These are phyloP conservation scores for Sarcophaga variegata DNA, from an alignment of 2,888 invertebrate species.

Conservation along the genomic window DNA sequence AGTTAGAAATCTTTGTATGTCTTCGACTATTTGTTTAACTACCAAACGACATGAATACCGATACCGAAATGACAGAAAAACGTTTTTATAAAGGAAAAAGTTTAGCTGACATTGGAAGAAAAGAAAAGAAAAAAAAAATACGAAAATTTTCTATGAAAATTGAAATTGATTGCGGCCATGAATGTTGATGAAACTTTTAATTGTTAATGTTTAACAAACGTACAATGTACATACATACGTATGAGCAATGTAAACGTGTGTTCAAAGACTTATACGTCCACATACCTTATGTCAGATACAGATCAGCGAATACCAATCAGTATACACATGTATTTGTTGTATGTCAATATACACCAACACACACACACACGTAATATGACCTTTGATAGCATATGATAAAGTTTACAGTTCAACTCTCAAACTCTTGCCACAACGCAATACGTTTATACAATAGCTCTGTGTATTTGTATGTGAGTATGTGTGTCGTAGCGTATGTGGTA, in stretches of 20 bases:
- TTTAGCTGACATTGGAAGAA: conserved; percentile 45
- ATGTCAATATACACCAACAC: background rate
- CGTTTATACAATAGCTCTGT: background rate
- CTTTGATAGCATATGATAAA: conserved; percentile 40
- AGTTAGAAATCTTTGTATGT: conserved; percentile 20
- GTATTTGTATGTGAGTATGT: background rate
- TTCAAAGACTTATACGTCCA: background rate
- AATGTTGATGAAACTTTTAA: conserved; percentile 72
- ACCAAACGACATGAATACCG: no score
- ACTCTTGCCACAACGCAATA: conserved; percentile 29
- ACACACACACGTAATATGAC: conserved; percentile 30
- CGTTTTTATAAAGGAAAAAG: conserved; percentile 25
- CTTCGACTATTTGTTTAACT: background rate
- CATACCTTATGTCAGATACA: conserved; percentile 11
- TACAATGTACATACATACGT: background rate
- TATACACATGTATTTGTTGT: background rate
- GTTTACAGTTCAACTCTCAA: conserved; percentile 42
- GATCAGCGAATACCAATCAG: background rate
- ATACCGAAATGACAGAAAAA: no score
- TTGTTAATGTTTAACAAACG: conserved; percentile 69
- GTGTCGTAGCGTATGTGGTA: conserved; percentile 1
- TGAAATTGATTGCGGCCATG: conserved; percentile 72
- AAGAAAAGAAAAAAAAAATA: background rate
- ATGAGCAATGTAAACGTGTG: background rate
- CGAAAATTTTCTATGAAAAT: conserved; percentile 62